Percentiles rank a stretch among this genome's conserved stretches.
These are phyloP conservation scores for Opisthograptis luteolata DNA, from an alignment of 2,888 invertebrate species.

Conservation along the genomic window DNA sequence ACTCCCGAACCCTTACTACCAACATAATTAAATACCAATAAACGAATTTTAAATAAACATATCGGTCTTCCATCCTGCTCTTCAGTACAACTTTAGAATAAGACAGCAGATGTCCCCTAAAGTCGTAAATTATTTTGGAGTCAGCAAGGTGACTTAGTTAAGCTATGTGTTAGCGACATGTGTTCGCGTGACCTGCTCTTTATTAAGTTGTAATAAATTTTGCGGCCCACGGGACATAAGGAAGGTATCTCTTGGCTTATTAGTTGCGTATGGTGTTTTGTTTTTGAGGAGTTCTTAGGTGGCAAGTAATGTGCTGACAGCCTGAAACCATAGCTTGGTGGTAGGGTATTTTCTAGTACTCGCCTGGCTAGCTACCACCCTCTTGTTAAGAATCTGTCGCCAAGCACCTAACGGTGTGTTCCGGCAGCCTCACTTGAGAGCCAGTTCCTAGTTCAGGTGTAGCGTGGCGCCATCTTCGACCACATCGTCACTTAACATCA, in stretches of 20 bases:
- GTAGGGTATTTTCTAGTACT: too few species aligned
- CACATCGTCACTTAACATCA: too few species aligned
- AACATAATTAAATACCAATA: slow-evolving; percentile 77
- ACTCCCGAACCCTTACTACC: slow-evolving; percentile 48
- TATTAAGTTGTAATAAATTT: slow-evolving; percentile 82
- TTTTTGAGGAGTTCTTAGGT: neutral
- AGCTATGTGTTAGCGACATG: slow-evolving; percentile 72
- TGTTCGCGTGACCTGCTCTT: slow-evolving; percentile 71
- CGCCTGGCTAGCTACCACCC: too few species aligned
- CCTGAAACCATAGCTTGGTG: too few species aligned
- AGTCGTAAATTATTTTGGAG: slow-evolving; percentile 74
- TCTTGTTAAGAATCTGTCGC: too few species aligned
- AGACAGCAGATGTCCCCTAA: slow-evolving; percentile 33
- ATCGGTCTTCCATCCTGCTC: slow-evolving; percentile 46
- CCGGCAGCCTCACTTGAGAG: too few species aligned
- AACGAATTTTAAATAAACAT: slow-evolving; percentile 72
- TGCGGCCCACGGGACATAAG: slow-evolving; percentile 59
- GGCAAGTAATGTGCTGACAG: neutral
- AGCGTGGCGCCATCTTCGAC: too few species aligned
- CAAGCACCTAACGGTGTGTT: too few species aligned
- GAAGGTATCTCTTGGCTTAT: slow-evolving; percentile 53
- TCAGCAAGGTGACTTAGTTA: slow-evolving; percentile 56
- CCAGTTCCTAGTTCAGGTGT: too few species aligned
- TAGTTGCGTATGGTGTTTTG: slow-evolving; percentile 6
- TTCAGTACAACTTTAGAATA: slow-evolving; percentile 38